Conservation (phyloP, 2,113 vertebrate genomes). For the Coturnix japonica region DNA sequence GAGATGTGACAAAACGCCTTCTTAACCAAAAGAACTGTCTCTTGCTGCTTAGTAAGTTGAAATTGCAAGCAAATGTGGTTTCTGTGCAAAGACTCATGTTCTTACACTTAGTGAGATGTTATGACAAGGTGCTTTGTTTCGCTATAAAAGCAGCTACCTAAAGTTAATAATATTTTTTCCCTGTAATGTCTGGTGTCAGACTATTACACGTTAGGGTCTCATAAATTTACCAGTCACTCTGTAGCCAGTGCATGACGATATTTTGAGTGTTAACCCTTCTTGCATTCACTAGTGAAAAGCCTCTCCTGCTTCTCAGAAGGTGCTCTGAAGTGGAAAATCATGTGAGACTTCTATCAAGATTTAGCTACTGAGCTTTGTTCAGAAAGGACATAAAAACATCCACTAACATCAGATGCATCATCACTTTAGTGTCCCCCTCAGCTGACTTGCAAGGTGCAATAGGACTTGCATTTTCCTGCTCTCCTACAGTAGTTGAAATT, state of each 20-base stretch:
- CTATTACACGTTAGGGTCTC: not conserved
- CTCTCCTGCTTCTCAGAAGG: not conserved
- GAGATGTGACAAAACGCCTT: slow-evolving; percentile 92
- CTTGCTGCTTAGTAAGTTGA: slow-evolving; percentile 91
- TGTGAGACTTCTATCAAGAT: not conserved
- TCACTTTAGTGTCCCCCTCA: not conserved
- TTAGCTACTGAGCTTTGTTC: not conserved
- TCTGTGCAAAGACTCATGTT: not conserved
- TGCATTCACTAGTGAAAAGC: not conserved
- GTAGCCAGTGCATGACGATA: not conserved
- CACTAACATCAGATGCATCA: not conserved
- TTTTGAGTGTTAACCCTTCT: not conserved
- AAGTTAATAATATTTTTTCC: not conserved
- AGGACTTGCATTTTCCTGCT: not conserved
- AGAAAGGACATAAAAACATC: not conserved
- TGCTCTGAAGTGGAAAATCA: not conserved
- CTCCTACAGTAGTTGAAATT: not conserved
- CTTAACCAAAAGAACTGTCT: slow-evolving; percentile 91
- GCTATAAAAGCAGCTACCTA: not conserved
- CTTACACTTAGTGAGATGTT: not conserved
- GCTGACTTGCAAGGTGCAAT: not conserved
- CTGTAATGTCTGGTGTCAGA: not conserved
- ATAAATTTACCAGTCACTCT: not conserved
- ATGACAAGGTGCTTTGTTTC: not conserved
- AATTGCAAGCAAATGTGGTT: not conserved